Base-by-base conservation (phyloP, 2,888 invertebrate species). In the Hermaeophaga mercurialis region DNA sequence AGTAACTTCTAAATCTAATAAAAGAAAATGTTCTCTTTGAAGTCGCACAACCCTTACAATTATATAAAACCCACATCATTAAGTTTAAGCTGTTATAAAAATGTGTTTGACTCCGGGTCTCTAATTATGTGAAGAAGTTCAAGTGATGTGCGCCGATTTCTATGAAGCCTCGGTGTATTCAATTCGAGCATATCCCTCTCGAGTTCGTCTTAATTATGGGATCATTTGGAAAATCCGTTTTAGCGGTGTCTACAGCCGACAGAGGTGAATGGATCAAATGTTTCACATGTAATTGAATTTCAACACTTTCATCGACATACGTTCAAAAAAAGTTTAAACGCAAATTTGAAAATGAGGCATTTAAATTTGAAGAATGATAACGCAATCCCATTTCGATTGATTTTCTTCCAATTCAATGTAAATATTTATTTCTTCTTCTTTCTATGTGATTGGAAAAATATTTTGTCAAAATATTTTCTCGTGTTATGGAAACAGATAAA, bases 11-110 rank as follows among this genome's bases (percentile, higher is more conserved):
- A 45, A 45, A 17, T 34, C 19, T 26, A 18, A 48, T 44, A 28
- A 49, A 34, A 38, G 45, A 58, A 58, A 53, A 53, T 46, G n/a
- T 41, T 45, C 34, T 43, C 59, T 62, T 62, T 62, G 58, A 60
- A 56, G 49, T 54, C 48, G 18, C 31, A 49, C 46, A 49, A 50
- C 58, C 54, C 59, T 61, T 47, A 56, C 54, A 61, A 61, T 62
- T 48, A 61, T 54, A 56, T 56, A 61, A 58, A 63, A 61, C 58
- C 54, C 57, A 65, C 65, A 58, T 65, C 65, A 58, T 65, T 65
- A 65, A 59, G 61, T 55, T 54, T 58, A 52, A 61, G 62, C 59
- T 62, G 60, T 63, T 61, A 59, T 56, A 61, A 61, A 63, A 65
- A 59, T 60, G 58, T 59, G 56, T 60, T 56, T 60, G 61, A 61